Evolutionary conservation across 2,797 vertebrate species (phyloP).

Genomic region (Apogon talboti): DNA sequence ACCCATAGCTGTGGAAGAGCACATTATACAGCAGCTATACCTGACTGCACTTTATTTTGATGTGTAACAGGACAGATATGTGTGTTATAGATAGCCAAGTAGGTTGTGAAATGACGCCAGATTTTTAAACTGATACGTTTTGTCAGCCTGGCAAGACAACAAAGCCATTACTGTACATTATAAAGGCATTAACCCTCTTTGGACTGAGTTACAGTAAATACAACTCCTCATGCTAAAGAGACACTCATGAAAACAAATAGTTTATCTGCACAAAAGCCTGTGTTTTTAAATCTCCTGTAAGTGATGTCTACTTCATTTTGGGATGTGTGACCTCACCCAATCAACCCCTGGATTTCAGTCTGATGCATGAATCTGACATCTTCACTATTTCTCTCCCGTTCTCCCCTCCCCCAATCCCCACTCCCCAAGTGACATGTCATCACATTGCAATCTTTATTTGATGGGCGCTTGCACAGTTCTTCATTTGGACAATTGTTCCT

Average conservation of each 20-base stretch:
- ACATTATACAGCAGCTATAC: slow-evolving; percentile 57
- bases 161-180: neutral
- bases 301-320: slow-evolving; percentile 5
- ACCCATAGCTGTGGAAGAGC: slow-evolving; percentile 61
- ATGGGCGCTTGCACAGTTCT: slow-evolving; percentile 48
- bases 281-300: neutral
- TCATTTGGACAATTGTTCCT: slow-evolving; percentile 44
- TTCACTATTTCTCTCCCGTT: slow-evolving; percentile 30
- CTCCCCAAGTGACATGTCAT: slow-evolving; percentile 52
- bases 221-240: neutral
- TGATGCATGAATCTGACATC: slow-evolving; percentile 71
- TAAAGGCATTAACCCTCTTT: neutral
- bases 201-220: neutral
- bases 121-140: slow-evolving; percentile 14
- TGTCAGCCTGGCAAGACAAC: slow-evolving; percentile 10
- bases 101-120: neutral
- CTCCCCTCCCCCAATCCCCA: slow-evolving; percentile 12
- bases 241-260: slow-evolving; percentile 26
- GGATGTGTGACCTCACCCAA: slow-evolving; percentile 22
- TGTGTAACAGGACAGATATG: slow-evolving; percentile 24
- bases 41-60: slow-evolving; percentile 53
- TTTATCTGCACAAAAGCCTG: neutral
- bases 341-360: slow-evolving; percentile 49
- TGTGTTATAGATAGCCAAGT: slow-evolving; percentile 3
- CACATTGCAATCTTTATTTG: slow-evolving; percentile 28